phyloP scores from a whole-genome alignment of 2,888 invertebrate genomes.

The Diploptera punctata region DNA sequence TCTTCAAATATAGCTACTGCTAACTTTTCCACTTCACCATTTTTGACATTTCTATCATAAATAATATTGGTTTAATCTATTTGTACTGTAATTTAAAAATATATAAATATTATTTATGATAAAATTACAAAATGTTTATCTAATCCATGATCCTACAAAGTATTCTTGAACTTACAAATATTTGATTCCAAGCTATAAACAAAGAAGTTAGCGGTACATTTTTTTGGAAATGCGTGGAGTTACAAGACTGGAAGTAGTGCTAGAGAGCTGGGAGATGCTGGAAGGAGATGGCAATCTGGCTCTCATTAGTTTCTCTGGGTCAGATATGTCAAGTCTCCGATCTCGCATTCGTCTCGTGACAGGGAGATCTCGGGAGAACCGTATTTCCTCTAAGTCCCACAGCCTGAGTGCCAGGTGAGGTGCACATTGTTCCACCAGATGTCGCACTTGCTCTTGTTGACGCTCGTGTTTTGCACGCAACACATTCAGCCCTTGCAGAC shows the following conservation, averaged over 20 bases:
- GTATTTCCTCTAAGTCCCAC: constrained; percentile 55
- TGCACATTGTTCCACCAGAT: constrained; percentile 61
- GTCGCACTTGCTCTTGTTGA: constrained; percentile 56
- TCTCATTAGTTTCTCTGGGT: constrained; percentile 23
- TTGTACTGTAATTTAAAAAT: too few relatives aligned
- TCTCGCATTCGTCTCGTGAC: constrained; percentile 49
- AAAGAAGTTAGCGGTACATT: too few relatives aligned
- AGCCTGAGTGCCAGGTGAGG: constrained; percentile 64
- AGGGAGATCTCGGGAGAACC: constrained; percentile 46
- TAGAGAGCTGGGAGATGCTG: not conserved
- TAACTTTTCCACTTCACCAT: too few relatives aligned
- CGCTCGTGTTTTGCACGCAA: constrained; percentile 38
- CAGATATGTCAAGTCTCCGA: constrained; percentile 28
- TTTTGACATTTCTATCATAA: too few relatives aligned
- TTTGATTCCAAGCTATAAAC: too few relatives aligned
- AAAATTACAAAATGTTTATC: too few relatives aligned
- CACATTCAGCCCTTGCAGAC: constrained; percentile 33
- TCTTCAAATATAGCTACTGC: too few relatives aligned
- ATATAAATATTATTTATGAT: too few relatives aligned
- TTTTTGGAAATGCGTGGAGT: too few relatives aligned
- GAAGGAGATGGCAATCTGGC: constrained; percentile 11
- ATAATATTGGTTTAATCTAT: too few relatives aligned
- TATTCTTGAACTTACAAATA: too few relatives aligned
- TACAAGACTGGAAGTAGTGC: not conserved
- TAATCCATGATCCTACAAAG: too few relatives aligned